These are phyloP conservation scores for Macrobrachium nipponense DNA, from an alignment of 1,140 invertebrate genomes.

Conservation along the genomic window DNA sequence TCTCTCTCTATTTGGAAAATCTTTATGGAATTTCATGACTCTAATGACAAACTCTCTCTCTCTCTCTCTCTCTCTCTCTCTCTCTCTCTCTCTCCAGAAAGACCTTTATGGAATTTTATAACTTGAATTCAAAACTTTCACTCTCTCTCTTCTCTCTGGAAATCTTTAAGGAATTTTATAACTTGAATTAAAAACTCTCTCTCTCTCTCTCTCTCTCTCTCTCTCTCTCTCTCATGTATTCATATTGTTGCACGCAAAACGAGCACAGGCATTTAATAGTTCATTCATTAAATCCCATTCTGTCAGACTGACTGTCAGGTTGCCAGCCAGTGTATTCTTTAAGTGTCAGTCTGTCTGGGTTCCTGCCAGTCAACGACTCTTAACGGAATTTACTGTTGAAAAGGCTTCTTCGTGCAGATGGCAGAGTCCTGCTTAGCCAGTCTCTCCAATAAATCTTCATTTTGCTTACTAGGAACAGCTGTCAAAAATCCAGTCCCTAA, in stretches of 20 bases:
- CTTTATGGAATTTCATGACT: neutral
- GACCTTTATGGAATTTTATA: neutral
- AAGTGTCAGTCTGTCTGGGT: no score
- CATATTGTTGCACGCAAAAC: no score
- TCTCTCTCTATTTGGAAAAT: neutral
- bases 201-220: constrained; percentile 1
- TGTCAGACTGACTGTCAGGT: neutral
- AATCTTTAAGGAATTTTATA: neutral
- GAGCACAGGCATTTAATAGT: no score
- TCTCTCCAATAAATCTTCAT: no score
- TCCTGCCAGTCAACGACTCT: no score
- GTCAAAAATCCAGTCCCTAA: no score
- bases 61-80: neutral
- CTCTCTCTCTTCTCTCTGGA: neutral
- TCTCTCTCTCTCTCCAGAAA: constrained; percentile 18
- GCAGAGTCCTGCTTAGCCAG: no score
- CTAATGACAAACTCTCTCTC: neutral
- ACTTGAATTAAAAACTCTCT: neutral
- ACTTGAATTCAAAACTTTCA: neutral
- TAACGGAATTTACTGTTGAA: no score
- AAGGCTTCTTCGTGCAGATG: no score
- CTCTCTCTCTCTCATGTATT: neutral
- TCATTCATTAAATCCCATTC: neutral
- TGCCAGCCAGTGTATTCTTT: no score
- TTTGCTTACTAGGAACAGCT: no score